phyloP scores from a whole-genome alignment of 2,888 invertebrate genomes.

The Brachylomia viminalis region DNA sequence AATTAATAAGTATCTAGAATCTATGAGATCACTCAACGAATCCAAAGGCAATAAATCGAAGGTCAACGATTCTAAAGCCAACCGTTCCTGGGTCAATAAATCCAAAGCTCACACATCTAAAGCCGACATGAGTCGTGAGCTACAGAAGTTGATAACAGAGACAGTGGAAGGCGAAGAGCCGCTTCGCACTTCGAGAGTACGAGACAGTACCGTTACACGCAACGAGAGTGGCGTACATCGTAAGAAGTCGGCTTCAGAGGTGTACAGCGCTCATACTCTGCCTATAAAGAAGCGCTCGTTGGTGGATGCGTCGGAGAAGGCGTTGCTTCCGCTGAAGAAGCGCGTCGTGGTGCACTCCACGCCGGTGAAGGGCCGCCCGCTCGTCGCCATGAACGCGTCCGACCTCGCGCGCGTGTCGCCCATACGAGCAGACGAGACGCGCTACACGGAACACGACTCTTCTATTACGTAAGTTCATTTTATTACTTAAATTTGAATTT shows the following conservation, averaged over 20 bases:
- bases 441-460: background rate
- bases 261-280: conserved; percentile 75
- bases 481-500: background rate
- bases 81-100: conserved; percentile 20
- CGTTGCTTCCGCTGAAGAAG: conserved; percentile 79
- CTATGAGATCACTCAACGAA: conserved; percentile 62
- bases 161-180: conserved; percentile 76
- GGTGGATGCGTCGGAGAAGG: conserved; percentile 38
- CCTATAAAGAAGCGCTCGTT: conserved; percentile 84
- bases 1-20: conserved; percentile 40
- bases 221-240: conserved; percentile 22
- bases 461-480: conserved; percentile 8
- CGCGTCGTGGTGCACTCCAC: conserved; percentile 82
- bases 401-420: conserved; percentile 82
- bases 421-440: conserved; percentile 6
- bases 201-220: conserved; percentile 65
- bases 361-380: conserved; percentile 76
- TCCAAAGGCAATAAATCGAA: conserved; percentile 56
- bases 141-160: conserved; percentile 76
- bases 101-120: conserved; percentile 45
- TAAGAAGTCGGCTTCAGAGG: conserved; percentile 71
- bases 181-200: conserved; percentile 64
- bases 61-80: conserved; percentile 29
- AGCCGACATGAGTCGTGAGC: conserved; percentile 67
- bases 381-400: conserved; percentile 70